Evolutionary conservation across 2,113 vertebrate genomes (phyloP).

Genomic region (Dermatemys mawii): DNA sequence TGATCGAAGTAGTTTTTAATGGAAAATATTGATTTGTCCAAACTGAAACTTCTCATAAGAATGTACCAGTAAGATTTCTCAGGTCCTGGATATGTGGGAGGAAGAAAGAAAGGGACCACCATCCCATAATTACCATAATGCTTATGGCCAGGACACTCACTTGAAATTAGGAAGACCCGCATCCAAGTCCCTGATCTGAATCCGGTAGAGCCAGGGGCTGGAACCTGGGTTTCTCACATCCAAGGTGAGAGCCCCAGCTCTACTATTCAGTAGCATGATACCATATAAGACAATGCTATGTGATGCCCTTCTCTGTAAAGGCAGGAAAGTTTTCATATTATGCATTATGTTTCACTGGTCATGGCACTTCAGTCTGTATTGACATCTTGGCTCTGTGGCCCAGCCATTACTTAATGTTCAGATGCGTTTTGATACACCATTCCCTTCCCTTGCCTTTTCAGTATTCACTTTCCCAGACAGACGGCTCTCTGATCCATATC

Average conservation of each 20-base stretch:
- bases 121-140: neutral
- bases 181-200: neutral
- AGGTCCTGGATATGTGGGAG: neutral
- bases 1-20: neutral
- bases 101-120: neutral
- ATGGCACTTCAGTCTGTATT: rapidly evolving
- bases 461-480: neutral
- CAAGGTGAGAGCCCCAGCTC: neutral
- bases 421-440: neutral
- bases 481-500: conserved; percentile 16
- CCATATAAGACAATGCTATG: neutral
- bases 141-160: neutral
- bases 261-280: neutral
- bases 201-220: neutral
- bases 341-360: neutral
- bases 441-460: neutral
- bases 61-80: neutral
- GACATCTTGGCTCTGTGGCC: neutral
- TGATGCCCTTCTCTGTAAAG: neutral
- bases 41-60: neutral
- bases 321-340: neutral
- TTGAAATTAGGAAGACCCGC: neutral
- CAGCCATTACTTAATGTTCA: neutral
- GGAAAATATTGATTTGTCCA: neutral
- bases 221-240: neutral